phyloP scores from a whole-genome alignment of 2,888 invertebrate species.

The Oscheius myriophilus region DNA sequence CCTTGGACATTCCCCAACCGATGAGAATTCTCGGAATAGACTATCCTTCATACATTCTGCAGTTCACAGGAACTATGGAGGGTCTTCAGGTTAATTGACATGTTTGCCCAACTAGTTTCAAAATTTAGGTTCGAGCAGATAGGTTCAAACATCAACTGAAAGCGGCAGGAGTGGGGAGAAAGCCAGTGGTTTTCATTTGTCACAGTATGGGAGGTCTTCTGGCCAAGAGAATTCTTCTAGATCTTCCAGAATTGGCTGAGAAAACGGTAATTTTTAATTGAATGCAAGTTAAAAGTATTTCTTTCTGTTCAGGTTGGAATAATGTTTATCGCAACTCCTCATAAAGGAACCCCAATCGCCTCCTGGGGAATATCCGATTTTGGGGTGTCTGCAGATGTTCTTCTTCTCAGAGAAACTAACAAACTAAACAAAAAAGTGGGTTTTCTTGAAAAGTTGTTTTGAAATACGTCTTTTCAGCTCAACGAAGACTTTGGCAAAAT shows the following conservation, averaged over 20 bases:
- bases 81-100: constrained; percentile 44
- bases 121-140: constrained; percentile 48
- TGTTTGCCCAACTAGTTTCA: not conserved
- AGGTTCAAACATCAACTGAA: constrained; percentile 48
- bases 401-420: constrained; percentile 55
- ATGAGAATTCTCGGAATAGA: constrained; percentile 64
- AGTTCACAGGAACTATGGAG: constrained; percentile 53
- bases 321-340: constrained; percentile 67
- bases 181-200: constrained; percentile 65
- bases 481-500: constrained; percentile 55
- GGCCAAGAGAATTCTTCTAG: constrained; percentile 62
- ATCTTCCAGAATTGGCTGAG: constrained; percentile 45
- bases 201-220: constrained; percentile 67
- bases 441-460: not conserved
- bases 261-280: too few species aligned
- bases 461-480: constrained; percentile 41
- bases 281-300: too few species aligned
- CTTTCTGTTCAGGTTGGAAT: constrained; percentile 52
- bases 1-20: constrained; percentile 54
- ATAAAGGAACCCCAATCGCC: constrained; percentile 63
- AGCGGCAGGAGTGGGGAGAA: constrained; percentile 58
- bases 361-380: constrained; percentile 54
- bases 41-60: constrained; percentile 62
- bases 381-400: constrained; percentile 61
- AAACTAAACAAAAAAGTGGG: constrained; percentile 53